phyloP scores from a whole-genome alignment of 2,888 invertebrate genomes.

The Caenorhabditis zanzibari region DNA sequence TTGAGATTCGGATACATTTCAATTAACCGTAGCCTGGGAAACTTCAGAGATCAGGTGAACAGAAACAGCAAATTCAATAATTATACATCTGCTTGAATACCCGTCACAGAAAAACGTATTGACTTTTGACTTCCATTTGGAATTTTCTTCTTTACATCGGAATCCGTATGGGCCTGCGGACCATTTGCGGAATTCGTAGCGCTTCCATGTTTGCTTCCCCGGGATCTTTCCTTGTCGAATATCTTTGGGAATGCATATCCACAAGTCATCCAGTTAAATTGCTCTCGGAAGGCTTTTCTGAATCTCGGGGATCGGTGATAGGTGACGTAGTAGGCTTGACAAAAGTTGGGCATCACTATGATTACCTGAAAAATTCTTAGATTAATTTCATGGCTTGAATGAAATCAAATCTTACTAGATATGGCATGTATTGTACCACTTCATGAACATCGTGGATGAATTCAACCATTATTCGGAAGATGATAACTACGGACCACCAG shows the following conservation, averaged over 20 bases:
- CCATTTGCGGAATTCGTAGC: slow-evolving; percentile 33
- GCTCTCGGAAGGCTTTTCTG: slow-evolving; percentile 35
- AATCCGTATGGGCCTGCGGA: slow-evolving; percentile 4
- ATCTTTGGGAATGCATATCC: slow-evolving; percentile 42
- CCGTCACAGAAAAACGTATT: slow-evolving; percentile 11
- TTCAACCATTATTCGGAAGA: slow-evolving; percentile 44
- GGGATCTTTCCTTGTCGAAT: slow-evolving; percentile 25
- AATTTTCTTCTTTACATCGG: slow-evolving; percentile 16
- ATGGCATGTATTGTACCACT: slow-evolving; percentile 42
- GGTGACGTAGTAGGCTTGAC: slow-evolving; percentile 50
- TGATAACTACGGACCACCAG: slow-evolving; percentile 39
- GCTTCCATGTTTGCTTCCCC: slow-evolving; percentile 35
- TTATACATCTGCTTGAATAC: slow-evolving; percentile 13
- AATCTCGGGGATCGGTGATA: slow-evolving; percentile 44
- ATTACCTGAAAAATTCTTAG: slow-evolving; percentile 33
- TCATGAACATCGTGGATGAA: slow-evolving; percentile 11
- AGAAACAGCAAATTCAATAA: neutral
- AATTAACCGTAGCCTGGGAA: slow-evolving; percentile 16
- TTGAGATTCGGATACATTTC: neutral
- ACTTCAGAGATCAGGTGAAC: slow-evolving; percentile 33
- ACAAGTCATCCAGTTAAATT: slow-evolving; percentile 47
- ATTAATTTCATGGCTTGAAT: neutral
- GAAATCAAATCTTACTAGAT: slow-evolving; percentile 33
- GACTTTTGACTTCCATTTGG: slow-evolving; percentile 28
- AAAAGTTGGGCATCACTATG: slow-evolving; percentile 47